Evolutionary conservation across 2,888 invertebrate species (phyloP), one percentile per base, ranked within the genome.

Genomic region (Pollenia labialis): DNA sequence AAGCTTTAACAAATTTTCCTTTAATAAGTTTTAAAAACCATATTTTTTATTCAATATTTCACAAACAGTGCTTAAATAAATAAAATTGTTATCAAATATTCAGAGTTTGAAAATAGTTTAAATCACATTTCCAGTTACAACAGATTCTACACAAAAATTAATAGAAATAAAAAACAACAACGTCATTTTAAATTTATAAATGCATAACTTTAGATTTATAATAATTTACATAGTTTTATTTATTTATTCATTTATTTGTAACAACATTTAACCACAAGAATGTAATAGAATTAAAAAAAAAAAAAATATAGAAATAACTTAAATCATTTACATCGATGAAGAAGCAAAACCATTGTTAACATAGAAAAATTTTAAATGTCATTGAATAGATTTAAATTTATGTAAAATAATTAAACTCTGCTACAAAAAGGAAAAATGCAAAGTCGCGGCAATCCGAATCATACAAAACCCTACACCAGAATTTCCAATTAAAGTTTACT

Each of bases 331-430:
- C 44, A 56, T 42, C 66, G 7, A 7, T 14, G 8, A 58, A 9
- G 2, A 48, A 7, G 46, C 16, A 1, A 56, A 48, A 50, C 46
- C 60, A 71, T n/a, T 40, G 56, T 42, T 14, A 62, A 72, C 56
- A 64, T 4, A 64, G 64, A 81, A 81, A 56, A 60, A 60, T 54
- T 44, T 56, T 71, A 71, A 62, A 71, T 80, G 76, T 56, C 14
- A 11, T 48, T 68, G 32, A 68, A 40, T 14, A 68, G 68, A 68
- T 79, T 69, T 69, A 42, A 64, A 75, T 50, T 62, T 46, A 48
- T 48, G 32, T 32, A 32, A 4, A 32, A 32, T 32, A 32, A 32
- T 6, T 32, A 32, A 4, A 32, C 32, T 32, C 4, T 4, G 32
- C 32, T 32, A 32, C 32, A 32, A 32, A 32, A 32, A 32, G 6